These are phyloP conservation scores for Dipodomys spectabilis DNA, from an alignment of 2,113 vertebrate species.

Conservation along the genomic window DNA sequence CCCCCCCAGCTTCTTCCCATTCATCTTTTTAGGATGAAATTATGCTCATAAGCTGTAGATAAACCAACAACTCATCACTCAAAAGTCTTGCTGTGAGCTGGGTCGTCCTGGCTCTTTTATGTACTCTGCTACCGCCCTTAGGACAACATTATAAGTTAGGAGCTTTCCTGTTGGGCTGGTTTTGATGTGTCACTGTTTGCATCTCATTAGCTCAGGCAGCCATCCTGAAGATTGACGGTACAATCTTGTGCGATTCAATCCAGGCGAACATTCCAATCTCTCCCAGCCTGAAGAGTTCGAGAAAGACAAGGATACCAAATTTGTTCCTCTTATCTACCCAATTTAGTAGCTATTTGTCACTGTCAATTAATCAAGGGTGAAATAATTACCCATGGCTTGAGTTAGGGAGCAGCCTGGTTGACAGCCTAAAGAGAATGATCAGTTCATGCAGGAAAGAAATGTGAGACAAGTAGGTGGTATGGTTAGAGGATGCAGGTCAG, in stretches of 20 bases:
- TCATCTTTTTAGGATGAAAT: conserved; percentile 73
- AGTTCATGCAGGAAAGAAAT: conserved; percentile 53
- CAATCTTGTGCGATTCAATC: conserved; percentile 71
- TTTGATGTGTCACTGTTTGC: conserved; percentile 55
- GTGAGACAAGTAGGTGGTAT: conserved; percentile 57
- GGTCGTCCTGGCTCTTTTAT: conserved; percentile 68
- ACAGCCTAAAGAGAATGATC: conserved; percentile 23
- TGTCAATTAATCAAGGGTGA: conserved; percentile 67
- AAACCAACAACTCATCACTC: conserved; percentile 81
- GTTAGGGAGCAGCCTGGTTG: conserved; percentile 37
- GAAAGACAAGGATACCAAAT: conserved; percentile 69
- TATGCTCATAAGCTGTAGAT: conserved; percentile 77
- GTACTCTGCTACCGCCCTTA: conserved; percentile 88
- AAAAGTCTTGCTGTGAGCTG: conserved; percentile 71
- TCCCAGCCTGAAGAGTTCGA: conserved; percentile 26
- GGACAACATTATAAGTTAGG: conserved; percentile 80
- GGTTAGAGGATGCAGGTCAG: conserved; percentile 40
- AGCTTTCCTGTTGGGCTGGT: conserved; percentile 63
- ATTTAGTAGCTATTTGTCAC: conserved; percentile 76
- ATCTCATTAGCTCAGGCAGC: conserved; percentile 67
- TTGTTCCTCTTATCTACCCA: conserved; percentile 73
- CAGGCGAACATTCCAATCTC: conserved; percentile 61
- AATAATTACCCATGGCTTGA: conserved; percentile 64
- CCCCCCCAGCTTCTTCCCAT: conserved; percentile 49
- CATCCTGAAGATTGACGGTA: conserved; percentile 61